Conservation (phyloP, 2,797 vertebrate genomes). For the Hippopotamyrus pictus region DNA sequence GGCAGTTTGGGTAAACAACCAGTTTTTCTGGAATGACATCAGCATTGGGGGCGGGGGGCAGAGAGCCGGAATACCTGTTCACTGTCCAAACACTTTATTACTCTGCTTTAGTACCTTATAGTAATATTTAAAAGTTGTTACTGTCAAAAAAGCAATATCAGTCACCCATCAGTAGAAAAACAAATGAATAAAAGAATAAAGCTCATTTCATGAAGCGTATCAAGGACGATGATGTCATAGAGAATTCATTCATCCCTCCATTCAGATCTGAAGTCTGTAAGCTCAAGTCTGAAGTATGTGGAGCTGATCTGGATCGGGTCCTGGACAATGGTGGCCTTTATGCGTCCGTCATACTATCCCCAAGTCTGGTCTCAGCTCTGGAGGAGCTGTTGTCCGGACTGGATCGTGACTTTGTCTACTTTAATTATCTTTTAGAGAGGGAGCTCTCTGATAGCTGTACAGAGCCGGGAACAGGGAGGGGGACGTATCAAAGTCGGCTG, state of each 20-base stretch:
- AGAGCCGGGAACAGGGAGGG: not conserved
- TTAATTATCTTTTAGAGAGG: not conserved
- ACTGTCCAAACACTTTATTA: not conserved
- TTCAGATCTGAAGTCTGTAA: not conserved
- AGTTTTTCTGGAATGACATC: slow-evolving; percentile 1
- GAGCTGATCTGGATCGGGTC: not conserved
- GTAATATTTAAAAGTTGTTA: not conserved
- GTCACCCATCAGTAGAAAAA: not conserved
- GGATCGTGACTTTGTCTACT: not conserved
- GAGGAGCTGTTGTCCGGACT: not conserved
- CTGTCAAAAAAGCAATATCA: not conserved
- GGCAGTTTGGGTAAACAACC: not conserved
- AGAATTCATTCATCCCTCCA: not conserved
- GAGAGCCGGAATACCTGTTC: not conserved
- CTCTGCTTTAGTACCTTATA: not conserved
- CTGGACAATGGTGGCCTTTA: slow-evolving; percentile 4
- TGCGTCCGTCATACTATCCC: not conserved
- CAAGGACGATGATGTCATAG: not conserved
- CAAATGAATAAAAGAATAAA: not conserved
- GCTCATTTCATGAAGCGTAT: not conserved
- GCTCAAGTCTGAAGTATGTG: not conserved
- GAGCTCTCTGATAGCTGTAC: not conserved
- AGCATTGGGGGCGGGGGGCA: not conserved
- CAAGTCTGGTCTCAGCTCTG: not conserved
- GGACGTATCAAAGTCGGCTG: not conserved